A percentile compares a stretch with the other conserved stretches of the same genome.
Conservation (phyloP, 2,797 vertebrate species). For the Ispidina lecontei region DNA sequence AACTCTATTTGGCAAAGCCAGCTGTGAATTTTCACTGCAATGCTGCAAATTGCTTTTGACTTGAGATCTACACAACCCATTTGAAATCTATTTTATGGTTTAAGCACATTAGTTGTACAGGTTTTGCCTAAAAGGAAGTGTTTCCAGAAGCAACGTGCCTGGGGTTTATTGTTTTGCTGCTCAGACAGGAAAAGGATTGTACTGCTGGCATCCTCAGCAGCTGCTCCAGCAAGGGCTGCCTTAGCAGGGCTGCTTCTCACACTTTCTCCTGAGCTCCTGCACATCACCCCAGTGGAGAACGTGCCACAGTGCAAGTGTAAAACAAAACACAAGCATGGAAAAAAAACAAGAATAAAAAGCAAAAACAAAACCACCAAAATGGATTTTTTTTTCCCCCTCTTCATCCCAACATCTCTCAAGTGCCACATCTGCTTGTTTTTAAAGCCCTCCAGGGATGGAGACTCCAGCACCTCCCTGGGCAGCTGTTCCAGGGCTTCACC, state of each 20-base stretch:
- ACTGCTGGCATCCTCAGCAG: neutral
- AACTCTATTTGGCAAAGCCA: neutral
- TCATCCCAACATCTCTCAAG: too few relatives aligned
- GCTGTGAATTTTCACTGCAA: neutral
- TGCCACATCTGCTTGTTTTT: too few relatives aligned
- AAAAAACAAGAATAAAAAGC: fast-evolving
- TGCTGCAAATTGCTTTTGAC: neutral
- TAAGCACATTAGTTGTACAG: neutral
- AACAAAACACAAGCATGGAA: neutral
- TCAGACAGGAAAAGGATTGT: conserved; percentile 28
- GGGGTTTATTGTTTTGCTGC: neutral
- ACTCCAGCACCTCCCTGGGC: too few relatives aligned
- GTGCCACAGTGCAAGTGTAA: neutral
- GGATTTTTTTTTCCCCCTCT: too few relatives aligned
- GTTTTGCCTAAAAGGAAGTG: neutral
- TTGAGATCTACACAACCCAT: neutral
- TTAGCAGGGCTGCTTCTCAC: neutral
- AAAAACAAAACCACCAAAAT: too few relatives aligned
- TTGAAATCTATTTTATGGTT: neutral
- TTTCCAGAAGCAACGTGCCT: neutral
- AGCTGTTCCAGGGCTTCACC: too few relatives aligned
- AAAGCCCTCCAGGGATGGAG: too few relatives aligned
- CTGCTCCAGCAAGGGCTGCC: neutral
- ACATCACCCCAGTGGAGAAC: fast-evolving
- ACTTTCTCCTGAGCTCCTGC: neutral